A percentile compares a stretch with the other conserved stretches of the same genome.
phyloP scores from a whole-genome alignment of 2,113 vertebrate species.

The Mastomys coucha region DNA sequence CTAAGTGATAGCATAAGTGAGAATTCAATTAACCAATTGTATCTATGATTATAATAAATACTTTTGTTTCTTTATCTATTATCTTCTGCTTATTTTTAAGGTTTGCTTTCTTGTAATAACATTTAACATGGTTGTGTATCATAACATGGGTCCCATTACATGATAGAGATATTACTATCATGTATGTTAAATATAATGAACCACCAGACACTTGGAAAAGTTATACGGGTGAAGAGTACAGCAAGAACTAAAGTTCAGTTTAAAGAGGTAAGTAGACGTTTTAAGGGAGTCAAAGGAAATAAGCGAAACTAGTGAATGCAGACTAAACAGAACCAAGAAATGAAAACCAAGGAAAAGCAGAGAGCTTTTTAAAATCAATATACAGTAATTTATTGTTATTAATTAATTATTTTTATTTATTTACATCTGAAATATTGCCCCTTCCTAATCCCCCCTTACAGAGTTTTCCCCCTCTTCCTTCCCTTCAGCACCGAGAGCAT shows the following conservation, averaged over 20 bases:
- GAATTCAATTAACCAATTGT: background rate
- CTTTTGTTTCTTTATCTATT: background rate
- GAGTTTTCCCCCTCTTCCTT: too few species aligned
- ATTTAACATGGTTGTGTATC: background rate
- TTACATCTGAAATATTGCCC: too few species aligned
- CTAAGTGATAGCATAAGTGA: background rate
- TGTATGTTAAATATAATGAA: background rate
- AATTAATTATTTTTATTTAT: too few species aligned
- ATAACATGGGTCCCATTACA: background rate
- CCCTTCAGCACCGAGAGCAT: too few species aligned
- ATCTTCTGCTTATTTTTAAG: background rate
- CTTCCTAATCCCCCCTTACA: too few species aligned
- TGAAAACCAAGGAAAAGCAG: background rate
- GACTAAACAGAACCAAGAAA: background rate
- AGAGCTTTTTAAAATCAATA: background rate
- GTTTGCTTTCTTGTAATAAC: background rate
- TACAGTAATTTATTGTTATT: too few species aligned
- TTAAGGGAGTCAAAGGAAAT: too few species aligned
- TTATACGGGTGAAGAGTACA: background rate
- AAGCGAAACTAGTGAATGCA: background rate
- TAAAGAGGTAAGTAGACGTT: background rate
- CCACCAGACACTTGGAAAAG: background rate
- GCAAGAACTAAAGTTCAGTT: background rate
- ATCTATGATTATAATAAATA: background rate
- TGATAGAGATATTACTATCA: background rate